Evolutionary conservation across 2,113 vertebrate genomes (phyloP), one percentile per base, ranked within the genome.

Genomic region (Scopus umbretta): DNA sequence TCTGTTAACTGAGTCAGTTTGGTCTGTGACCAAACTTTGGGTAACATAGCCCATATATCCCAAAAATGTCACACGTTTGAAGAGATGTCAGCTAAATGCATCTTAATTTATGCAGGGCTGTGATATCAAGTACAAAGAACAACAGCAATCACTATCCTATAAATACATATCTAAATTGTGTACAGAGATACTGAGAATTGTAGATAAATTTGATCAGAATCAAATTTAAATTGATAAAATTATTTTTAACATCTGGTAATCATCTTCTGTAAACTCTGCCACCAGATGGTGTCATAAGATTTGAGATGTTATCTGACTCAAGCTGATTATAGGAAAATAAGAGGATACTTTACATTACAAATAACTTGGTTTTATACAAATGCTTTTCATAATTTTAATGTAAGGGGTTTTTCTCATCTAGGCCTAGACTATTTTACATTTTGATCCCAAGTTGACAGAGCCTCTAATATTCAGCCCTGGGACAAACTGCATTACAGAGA

Each of bases 231-330:
- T 72, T 40, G 16, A 45, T 90, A 61, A 65, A 62, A 20, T n/a
- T 79, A 8, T 73, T 92, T 38, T 90, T 65, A 66, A 38, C 23
- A 18, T 49, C 30, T 79, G 22, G 1, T 68, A 7, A 21, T 72
- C 20, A 11, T 91, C 23, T 36, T 74, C 53, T 75, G 14, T 91
- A 53, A 85, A 47, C 36, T 91, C 86, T 90, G 62, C 95, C 96
- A 97, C 89, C 92, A 97, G 96, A 79, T 95, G 94, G 95, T 95
- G 95, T 70, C 29, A 21, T 87, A 40, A 75, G 52, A 75, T 92
- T 92, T 76, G 62, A 70, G 26, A 50, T 92, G 40, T 42, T 90
- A 16, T 1, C 27, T 65, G 59, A 26, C 16, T 90, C 1, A 2
- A 66, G 19, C 30, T 8, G 8, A 11, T 86, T 61, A n/a, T 30